phyloP scores from a whole-genome alignment of 2,113 vertebrate species.

The Etheostoma spectabile region DNA sequence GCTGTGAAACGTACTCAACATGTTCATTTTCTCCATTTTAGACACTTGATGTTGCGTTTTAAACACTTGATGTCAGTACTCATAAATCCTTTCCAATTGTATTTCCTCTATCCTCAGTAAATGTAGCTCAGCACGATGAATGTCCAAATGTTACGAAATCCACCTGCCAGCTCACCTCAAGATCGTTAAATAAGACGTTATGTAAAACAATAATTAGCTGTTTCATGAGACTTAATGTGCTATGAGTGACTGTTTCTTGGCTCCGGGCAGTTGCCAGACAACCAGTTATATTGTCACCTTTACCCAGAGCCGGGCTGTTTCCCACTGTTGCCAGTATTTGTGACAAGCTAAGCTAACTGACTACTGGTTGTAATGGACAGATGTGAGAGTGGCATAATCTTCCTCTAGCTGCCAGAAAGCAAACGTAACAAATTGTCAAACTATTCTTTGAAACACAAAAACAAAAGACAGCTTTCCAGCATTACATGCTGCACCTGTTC shows the following conservation, averaged over 20 bases:
- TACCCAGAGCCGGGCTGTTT: neutral
- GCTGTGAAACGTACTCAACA: neutral
- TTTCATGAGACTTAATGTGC: no score
- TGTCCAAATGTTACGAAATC: neutral
- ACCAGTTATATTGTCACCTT: neutral
- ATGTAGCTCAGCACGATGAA: neutral
- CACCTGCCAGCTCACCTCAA: neutral
- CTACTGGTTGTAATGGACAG: neutral
- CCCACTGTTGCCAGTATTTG: neutral
- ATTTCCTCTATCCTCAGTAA: no score
- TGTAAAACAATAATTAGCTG: neutral
- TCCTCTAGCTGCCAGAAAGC: neutral
- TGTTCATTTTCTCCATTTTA: neutral
- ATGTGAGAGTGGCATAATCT: neutral
- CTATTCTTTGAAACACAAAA: neutral
- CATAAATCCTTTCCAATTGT: neutral
- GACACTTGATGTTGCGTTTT: neutral
- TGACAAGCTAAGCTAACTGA: neutral
- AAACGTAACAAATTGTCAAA: neutral
- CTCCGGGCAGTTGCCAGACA: neutral
- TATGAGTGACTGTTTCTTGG: neutral
- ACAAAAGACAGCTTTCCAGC: slow-evolving; percentile 1
- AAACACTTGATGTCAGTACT: neutral
- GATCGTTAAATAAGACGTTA: no score
- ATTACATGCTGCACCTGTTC: slow-evolving; percentile 34